A percentile compares a stretch with the other conserved stretches of the same genome.
Conservation (phyloP, 2,888 invertebrate species). For the Chorisops tibialis region DNA sequence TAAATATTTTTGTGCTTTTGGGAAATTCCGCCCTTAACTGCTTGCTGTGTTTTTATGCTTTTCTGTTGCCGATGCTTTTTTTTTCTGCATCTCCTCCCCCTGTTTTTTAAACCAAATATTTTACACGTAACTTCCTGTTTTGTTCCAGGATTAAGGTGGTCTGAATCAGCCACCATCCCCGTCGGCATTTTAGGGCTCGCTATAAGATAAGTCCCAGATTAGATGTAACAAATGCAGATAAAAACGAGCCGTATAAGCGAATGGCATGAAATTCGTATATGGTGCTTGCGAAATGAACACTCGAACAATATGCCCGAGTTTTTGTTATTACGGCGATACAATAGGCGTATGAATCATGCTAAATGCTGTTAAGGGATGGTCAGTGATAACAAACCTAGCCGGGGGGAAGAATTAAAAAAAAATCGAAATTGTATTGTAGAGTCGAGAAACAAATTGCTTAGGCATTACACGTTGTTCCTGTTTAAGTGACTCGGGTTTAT, state of each 20-base stretch:
- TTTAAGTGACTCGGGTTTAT: background rate
- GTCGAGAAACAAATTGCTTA: background rate
- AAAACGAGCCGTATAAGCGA: slow-evolving; percentile 11
- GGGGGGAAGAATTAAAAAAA: background rate
- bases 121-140: background rate
- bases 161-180: background rate
- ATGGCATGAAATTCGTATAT: slow-evolving; percentile 11
- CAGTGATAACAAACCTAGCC: background rate
- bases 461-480: background rate
- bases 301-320: background rate
- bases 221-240: slow-evolving; percentile 20
- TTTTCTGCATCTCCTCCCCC: background rate
- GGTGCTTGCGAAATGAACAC: slow-evolving; percentile 1
- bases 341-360: background rate
- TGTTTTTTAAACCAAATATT: background rate
- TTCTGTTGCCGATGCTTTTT: background rate
- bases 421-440: background rate
- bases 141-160: background rate
- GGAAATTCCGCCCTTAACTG: background rate
- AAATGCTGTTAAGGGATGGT: slow-evolving; percentile 5
- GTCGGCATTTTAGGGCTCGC: background rate
- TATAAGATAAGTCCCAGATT: slow-evolving; percentile 8
- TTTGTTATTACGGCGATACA: background rate
- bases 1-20: slow-evolving; percentile 13
- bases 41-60: background rate